Evolutionary conservation across 2,797 vertebrate genomes (phyloP), one percentile per base, ranked within the genome.

Genomic region (Rousettus madagascariensis): DNA sequence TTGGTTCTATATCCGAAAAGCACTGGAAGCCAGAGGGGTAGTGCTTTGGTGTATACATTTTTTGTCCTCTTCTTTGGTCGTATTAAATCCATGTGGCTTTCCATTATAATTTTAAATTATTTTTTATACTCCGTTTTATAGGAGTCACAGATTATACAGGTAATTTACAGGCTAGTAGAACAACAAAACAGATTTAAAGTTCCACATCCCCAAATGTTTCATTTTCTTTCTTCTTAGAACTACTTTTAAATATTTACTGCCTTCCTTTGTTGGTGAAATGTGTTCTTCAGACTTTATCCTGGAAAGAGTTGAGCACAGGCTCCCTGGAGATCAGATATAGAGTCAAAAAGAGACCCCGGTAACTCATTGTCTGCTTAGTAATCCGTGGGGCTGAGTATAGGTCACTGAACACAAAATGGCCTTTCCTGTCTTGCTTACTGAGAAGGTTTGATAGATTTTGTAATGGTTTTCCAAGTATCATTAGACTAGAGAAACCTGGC

Each of bases 371-470:
- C 43, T 46, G 85, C 59, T 46, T 43, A 24, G n/a, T 74, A 49
- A 87, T 66, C 61, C 38, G 1, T 63, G 43, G 75, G 68, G 36
- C 57, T 61, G 63, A 78, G 84, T 10, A 30, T 28, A 93, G 93
- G 92, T 96, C 94, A 90, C 78, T 61, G 86, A 77, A 33, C 72
- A 77, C 90, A 89, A 51, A 80, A 59, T 87, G 90, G 72, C 55
- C 69, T 94, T 88, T 77, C 63, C 59, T 61, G 61, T 75, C 59
- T 65, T 68, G 85, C 82, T 94, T 61, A 75, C 82, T 59, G 78
- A 95, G 68, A 75, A 26, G 38, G 49, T 71, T 91, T 90, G 83
- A 86, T 94, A 69, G 93, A 88, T 95, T 96, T 80, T 94, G 71
- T 72, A 79, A 66, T 65, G 33, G 72, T 82, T 74, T 95, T 80